phyloP scores from a whole-genome alignment of 37 sponge, comb jelly and placozoan genomes.

The Haliclona indistincta region DNA sequence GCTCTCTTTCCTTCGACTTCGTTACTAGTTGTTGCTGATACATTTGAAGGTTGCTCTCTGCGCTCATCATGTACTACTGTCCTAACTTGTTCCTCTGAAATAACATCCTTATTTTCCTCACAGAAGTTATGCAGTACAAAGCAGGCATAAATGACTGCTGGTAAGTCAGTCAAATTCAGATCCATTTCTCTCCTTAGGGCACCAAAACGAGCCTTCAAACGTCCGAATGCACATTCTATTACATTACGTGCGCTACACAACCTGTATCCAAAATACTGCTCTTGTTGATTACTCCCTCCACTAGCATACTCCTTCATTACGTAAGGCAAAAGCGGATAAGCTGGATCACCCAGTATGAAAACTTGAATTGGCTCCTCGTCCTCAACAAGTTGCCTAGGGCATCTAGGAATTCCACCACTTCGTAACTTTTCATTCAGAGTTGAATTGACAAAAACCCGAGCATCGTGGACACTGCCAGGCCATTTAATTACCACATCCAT shows the following conservation, averaged over 20 bases:
- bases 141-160: too few species aligned
- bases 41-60: too few species aligned
- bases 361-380: constrained; percentile 15
- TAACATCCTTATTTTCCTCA: too few species aligned
- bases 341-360: constrained; percentile 28
- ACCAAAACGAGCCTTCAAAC: constrained; percentile 19
- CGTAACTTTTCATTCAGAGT: background rate
- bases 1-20: too few species aligned
- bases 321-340: constrained; percentile 31
- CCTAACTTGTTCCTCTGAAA: too few species aligned
- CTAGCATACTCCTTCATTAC: constrained; percentile 34
- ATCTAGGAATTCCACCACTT: constrained; percentile 5
- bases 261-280: constrained; percentile 22
- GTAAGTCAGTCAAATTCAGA: too few species aligned
- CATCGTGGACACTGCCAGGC: constrained; percentile 36
- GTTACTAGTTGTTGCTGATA: too few species aligned
- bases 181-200: background rate
- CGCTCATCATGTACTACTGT: too few species aligned
- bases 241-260: constrained; percentile 11
- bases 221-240: constrained; percentile 27
- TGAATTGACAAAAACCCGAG: constrained; percentile 28
- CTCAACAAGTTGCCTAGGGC: constrained; percentile 5
- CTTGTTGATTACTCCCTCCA: constrained; percentile 11
- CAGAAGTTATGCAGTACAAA: too few species aligned
- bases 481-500: constrained; percentile 39